phyloP scores from a whole-genome alignment of 2,797 vertebrate genomes.

The Nothura maculosa region DNA sequence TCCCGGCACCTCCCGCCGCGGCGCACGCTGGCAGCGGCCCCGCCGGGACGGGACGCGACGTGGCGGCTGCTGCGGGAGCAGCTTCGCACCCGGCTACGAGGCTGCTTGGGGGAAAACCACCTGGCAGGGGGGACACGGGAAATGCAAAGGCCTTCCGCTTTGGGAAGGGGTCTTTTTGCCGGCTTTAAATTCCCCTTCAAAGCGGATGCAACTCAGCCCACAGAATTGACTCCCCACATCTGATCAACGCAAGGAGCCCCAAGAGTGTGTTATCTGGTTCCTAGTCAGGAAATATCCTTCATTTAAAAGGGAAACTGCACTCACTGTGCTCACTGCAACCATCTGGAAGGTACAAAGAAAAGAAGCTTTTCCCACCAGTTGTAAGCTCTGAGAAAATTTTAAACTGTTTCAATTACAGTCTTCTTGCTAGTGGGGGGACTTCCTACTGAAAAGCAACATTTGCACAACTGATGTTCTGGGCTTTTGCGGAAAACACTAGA shows the following conservation, averaged over 20 bases:
- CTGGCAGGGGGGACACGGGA: not conserved
- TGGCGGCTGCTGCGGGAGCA: conserved; percentile 1
- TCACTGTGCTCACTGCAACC: conserved; percentile 12
- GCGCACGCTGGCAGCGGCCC: not conserved
- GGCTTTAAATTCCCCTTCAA: conserved; percentile 24
- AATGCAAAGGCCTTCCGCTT: not conserved
- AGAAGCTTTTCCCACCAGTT: conserved; percentile 7
- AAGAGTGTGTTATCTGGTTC: not conserved
- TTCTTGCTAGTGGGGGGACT: not conserved
- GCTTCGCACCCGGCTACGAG: not conserved
- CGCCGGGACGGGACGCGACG: too few relatives aligned
- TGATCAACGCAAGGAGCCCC: accelerated
- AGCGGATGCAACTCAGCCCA: not conserved
- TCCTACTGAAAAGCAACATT: conserved; percentile 58
- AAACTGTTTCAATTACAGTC: conserved; percentile 55
- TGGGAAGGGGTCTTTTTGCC: not conserved
- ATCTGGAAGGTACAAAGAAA: not conserved
- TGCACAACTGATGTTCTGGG: conserved; percentile 24
- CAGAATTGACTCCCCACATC: not conserved
- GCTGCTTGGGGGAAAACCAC: not conserved
- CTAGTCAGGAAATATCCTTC: not conserved
- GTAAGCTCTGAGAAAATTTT: conserved; percentile 37
- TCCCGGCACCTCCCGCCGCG: conserved; percentile 43
- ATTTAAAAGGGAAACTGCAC: conserved; percentile 50
- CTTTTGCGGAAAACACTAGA: conserved; percentile 12